Base-by-base conservation (phyloP, 2,888 invertebrate genomes). In the Platerodrilus igneus region DNA sequence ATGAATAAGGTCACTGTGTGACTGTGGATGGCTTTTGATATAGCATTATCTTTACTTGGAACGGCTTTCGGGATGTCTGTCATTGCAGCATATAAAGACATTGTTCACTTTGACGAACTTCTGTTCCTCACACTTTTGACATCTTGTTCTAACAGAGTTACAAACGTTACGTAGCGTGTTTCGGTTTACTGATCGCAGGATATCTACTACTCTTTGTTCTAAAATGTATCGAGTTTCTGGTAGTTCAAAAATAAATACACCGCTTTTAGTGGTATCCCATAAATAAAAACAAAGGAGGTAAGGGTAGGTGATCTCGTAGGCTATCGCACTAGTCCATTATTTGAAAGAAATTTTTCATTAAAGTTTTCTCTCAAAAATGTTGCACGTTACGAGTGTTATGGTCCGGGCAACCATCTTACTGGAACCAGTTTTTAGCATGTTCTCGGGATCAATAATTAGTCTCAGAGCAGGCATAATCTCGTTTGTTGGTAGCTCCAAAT, bases 191-290 rank as follows among this genome's bases (percentile, higher is more conserved):
- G 9, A 28, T 15, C 16, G 14, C 16, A 28, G 28, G 8, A 28
- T n/a, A 28, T 28, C 18, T 16, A 28, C 16, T 4, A 28, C 28
- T 28, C 28, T 28, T 28, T 28, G 28, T 19, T 33, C 23, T n/a
- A n/a, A n/a, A n/a, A n/a, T n/a, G n/a, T n/a, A n/a, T n/a, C n/a
- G n/a, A n/a, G n/a, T n/a, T n/a, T 33, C 23, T 21, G 33, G 21
- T 13, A 23, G 33, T 33, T 33, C 33, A 33, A 33, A 22, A 33
- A 22, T 22, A 33, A 33, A 33, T 23, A 22, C 21, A 22, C 23
- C 23, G 15, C 13, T 33, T 22, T 33, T 33, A 33, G 33, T 23
- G 23, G 33, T 16, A 33, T 16, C 14, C 33, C 33, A 33, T n/a
- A 33, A 21, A 33, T 33, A 33, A n/a, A n/a, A n/a, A n/a, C n/a